These are phyloP conservation scores for Drosophila anomelani DNA, from an alignment of 2,888 invertebrate genomes.

Conservation along the genomic window DNA sequence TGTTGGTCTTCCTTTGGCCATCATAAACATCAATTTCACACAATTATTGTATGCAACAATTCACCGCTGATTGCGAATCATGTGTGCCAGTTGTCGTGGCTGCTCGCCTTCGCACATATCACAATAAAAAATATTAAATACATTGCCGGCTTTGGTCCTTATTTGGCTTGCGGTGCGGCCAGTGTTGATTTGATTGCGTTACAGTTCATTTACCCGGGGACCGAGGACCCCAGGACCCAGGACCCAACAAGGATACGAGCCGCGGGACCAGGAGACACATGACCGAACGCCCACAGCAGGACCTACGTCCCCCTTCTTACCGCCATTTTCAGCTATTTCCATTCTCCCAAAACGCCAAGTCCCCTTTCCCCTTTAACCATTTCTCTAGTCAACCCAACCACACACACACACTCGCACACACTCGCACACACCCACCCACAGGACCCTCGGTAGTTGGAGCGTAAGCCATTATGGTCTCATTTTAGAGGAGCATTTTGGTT, in stretches of 20 bases:
- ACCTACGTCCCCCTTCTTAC: neutral
- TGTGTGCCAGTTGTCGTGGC: conserved; percentile 5
- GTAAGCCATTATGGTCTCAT: conserved; percentile 71
- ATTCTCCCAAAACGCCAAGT: neutral
- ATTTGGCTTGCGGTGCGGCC: conserved; percentile 43
- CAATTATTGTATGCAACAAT: conserved; percentile 45
- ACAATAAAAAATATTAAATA: conserved; percentile 72
- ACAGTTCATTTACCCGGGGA: conserved; percentile 76
- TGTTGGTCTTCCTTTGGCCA: conserved; percentile 9
- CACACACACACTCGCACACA: neutral
- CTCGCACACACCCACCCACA: neutral
- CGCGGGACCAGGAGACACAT: conserved; percentile 29
- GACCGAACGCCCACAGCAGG: conserved; percentile 8
- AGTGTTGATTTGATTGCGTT: conserved; percentile 79
- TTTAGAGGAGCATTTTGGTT: conserved; percentile 63
- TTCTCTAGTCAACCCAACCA: neutral
- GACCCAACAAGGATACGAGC: conserved; percentile 3
- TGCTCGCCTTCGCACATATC: conserved; percentile 41
- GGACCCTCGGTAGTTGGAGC: conserved; percentile 43
- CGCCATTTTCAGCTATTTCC: neutral
- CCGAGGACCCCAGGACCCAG: neutral
- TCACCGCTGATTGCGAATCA: conserved; percentile 44
- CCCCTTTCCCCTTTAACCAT: neutral
- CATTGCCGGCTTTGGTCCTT: conserved; percentile 40
- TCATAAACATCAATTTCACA: conserved; percentile 26